Evolutionary conservation across 1,140 invertebrate genomes (phyloP), one percentile per base, ranked within the genome.

Genomic region (Polyergus mexicanus): DNA sequence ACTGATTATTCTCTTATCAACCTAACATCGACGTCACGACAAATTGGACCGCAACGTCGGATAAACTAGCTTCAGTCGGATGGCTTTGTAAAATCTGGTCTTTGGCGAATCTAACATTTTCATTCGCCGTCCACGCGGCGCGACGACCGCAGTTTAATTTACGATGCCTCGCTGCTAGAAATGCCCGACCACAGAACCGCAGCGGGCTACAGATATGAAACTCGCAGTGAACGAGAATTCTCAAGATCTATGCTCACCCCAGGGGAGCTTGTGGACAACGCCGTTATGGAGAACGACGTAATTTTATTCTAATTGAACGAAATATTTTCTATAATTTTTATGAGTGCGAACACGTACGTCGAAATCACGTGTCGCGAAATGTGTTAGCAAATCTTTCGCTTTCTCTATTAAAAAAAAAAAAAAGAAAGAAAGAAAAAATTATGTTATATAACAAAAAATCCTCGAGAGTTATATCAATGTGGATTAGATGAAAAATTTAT

Each of bases 111-210:
- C 69, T 60, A 88, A 89, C 81, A 44, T 88, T 91, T 89, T 88
- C 89, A 85, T 90, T 88, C 78, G 69, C 76, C 84, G 74, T 80
- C 89, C 78, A 86, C 89, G 81, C 69, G 68, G 87, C 71, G 66
- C 47, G 11, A 25, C 60, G 88, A 91, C 84, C 90, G 86, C 88
- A 89, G 88, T 88, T 89, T 91, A 91, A 91, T 91, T 91, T 91
- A 91, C 83, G 60, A 69, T 65, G 44, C 74, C 85, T 58, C 54
- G 77, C 72, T 78, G 62, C 44, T 84, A 74, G 88, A 58, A 78
- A 84, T 41, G 58, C 25, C 60, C 62, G 76, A 87, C 81, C 84
- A 13, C 76, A 88, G 78, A 84, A 86, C 88, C 78, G 41, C 84
- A 35, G 56, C 71, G 78, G 74, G 86, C 63, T 85, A 62, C 58